A percentile compares a stretch with the other conserved stretches of the same genome.
Conservation (phyloP, 2,888 invertebrate genomes). For the Lydus trimaculatus region DNA sequence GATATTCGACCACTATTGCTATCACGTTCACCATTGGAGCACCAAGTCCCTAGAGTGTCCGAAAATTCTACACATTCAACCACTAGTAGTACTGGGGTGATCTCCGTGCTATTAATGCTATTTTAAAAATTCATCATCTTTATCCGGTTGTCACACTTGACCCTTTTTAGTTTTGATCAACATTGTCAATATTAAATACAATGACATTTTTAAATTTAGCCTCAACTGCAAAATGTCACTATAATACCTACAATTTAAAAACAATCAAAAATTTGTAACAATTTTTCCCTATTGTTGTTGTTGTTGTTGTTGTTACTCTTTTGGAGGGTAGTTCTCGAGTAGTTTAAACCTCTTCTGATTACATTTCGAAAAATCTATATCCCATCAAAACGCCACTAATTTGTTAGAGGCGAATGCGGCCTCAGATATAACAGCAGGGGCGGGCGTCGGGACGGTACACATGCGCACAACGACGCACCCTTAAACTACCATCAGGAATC, state of each 20-base stretch:
- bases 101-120: conserved; percentile 45
- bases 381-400: conserved; percentile 61
- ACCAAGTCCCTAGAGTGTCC: conserved; percentile 25
- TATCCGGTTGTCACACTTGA: conserved; percentile 47
- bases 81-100: conserved; percentile 27
- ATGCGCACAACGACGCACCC: conserved; percentile 48
- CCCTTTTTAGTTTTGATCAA: conserved; percentile 40
- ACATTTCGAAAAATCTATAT: conserved; percentile 61
- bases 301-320: background rate
- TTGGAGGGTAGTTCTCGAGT: conserved; percentile 15
- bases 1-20: conserved; percentile 8
- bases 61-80: conserved; percentile 30
- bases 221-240: background rate
- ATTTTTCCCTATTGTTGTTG: background rate
- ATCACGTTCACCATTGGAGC: conserved; percentile 12
- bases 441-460: conserved; percentile 55
- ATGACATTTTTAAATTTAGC: background rate
- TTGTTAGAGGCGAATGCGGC: conserved; percentile 60
- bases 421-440: conserved; percentile 51
- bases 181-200: conserved; percentile 1
- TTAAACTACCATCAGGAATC: conserved; percentile 51
- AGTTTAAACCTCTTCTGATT: conserved; percentile 48
- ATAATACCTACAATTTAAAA: background rate
- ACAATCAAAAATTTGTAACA: background rate
- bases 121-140: conserved; percentile 48